Conservation (phyloP, 2,113 vertebrate species). For the Zapus hudsonius region DNA sequence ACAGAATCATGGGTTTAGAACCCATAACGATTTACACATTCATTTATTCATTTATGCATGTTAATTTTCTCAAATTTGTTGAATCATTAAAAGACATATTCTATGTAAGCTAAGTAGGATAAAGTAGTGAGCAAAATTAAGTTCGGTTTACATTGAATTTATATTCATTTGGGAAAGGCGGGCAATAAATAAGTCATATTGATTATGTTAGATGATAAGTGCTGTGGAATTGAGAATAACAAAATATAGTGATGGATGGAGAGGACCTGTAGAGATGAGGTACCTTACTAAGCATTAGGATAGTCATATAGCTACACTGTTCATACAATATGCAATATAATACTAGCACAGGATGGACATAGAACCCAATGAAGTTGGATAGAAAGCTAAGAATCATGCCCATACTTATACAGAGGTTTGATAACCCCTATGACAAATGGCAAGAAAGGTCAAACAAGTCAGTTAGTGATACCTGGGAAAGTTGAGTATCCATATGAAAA, state of each 20-base stretch:
- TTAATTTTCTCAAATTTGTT: background rate
- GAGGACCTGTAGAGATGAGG: background rate
- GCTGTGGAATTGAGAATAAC: background rate
- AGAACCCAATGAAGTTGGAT: background rate
- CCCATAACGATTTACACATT: background rate
- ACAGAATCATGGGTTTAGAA: background rate
- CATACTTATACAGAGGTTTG: background rate
- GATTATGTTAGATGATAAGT: background rate
- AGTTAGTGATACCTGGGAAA: background rate
- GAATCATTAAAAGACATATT: conserved; percentile 3
- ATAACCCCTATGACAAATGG: background rate
- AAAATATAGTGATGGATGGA: background rate
- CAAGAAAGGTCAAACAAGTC: background rate
- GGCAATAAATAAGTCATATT: background rate
- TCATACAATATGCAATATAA: too few relatives aligned
- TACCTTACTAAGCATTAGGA: background rate
- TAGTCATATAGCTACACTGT: background rate
- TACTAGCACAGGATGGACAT: background rate
- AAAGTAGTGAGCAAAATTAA: conserved; percentile 11
- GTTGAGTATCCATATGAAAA: background rate
- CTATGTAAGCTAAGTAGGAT: background rate
- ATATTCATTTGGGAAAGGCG: background rate
- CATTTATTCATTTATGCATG: background rate
- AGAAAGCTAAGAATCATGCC: background rate
- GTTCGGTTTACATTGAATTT: background rate